A percentile compares a stretch with the other conserved stretches of the same genome.
These are phyloP conservation scores for Machaerirhynchus nigripectus DNA, from an alignment of 2,113 vertebrate genomes.

Conservation along the genomic window DNA sequence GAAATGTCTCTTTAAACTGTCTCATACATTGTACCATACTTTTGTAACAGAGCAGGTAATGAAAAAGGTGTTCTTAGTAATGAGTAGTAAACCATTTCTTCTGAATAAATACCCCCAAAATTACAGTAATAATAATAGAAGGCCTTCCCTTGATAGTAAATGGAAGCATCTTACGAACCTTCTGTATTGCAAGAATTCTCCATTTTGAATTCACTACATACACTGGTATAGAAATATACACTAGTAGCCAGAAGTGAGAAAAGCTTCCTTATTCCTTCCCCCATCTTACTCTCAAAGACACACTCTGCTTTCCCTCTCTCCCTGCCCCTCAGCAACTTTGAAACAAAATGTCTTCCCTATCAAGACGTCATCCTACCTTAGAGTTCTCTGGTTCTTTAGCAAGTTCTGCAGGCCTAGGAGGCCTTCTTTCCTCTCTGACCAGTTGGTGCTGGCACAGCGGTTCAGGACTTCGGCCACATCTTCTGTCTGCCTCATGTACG, in stretches of 20 bases:
- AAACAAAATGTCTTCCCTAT: not conserved
- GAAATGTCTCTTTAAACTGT: not conserved
- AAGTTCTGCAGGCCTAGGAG: slow-evolving; percentile 90
- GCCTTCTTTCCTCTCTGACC: slow-evolving; percentile 96
- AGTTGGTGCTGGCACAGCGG: slow-evolving; percentile 94
- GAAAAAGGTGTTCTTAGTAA: not conserved
- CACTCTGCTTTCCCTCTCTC: not conserved
- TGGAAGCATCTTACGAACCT: not conserved
- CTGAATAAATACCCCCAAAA: not conserved
- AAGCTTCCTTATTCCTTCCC: not conserved
- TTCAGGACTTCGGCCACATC: slow-evolving; percentile 96
- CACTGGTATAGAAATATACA: not conserved
- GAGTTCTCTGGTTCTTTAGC: slow-evolving; percentile 91
- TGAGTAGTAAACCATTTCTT: not conserved
- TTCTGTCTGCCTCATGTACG: slow-evolving; percentile 95
- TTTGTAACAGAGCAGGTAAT: not conserved
- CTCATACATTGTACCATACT: not conserved
- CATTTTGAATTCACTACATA: not conserved
- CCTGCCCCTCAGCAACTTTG: not conserved
- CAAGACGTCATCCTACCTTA: slow-evolving; percentile 75
- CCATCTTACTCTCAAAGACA: not conserved
- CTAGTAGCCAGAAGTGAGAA: not conserved
- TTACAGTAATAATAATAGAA: not conserved
- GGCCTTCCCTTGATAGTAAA: not conserved
- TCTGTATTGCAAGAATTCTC: not conserved